Evolutionary conservation across 2,113 vertebrate species (phyloP).

Genomic region (Chaenogobius annularis): DNA sequence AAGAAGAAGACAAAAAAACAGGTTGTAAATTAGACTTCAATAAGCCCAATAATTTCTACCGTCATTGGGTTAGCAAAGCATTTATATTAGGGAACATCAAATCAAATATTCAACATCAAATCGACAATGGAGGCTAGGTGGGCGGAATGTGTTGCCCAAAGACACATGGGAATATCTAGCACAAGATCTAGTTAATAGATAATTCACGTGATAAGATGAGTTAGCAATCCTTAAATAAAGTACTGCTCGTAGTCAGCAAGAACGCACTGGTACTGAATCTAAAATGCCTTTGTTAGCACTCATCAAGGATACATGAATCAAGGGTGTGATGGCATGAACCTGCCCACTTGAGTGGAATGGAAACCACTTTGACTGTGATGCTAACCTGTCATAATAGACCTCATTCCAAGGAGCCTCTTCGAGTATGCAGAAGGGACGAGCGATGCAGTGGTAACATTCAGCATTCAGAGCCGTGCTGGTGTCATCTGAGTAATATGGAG

Average conservation of each 20-base stretch:
- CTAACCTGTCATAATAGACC: conserved; percentile 64
- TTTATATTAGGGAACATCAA: too few species aligned
- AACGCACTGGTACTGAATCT: conserved; percentile 34
- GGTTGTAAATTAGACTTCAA: too few species aligned
- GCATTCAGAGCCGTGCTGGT: conserved; percentile 29
- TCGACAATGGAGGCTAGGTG: too few species aligned
- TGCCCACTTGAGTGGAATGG: conserved; percentile 28
- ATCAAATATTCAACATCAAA: too few species aligned
- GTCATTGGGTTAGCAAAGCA: too few species aligned
- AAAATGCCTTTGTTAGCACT: conserved; percentile 30
- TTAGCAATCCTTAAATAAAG: too few species aligned
- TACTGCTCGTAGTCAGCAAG: conserved; percentile 16
- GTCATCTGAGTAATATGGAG: conserved; percentile 34
- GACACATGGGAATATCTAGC: too few species aligned
- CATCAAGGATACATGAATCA: conserved; percentile 30
- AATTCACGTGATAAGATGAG: too few species aligned
- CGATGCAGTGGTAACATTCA: conserved; percentile 35
- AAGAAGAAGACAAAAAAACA: too few species aligned
- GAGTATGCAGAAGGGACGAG: conserved; percentile 41
- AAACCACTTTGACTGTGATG: conserved; percentile 50
- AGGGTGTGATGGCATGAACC: conserved; percentile 27
- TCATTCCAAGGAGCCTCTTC: conserved; percentile 14
- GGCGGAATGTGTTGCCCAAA: too few species aligned
- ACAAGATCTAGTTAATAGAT: too few species aligned
- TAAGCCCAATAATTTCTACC: too few species aligned